These are phyloP conservation scores for Alectura lathami DNA, from an alignment of 2,113 vertebrate species.

Conservation along the genomic window DNA sequence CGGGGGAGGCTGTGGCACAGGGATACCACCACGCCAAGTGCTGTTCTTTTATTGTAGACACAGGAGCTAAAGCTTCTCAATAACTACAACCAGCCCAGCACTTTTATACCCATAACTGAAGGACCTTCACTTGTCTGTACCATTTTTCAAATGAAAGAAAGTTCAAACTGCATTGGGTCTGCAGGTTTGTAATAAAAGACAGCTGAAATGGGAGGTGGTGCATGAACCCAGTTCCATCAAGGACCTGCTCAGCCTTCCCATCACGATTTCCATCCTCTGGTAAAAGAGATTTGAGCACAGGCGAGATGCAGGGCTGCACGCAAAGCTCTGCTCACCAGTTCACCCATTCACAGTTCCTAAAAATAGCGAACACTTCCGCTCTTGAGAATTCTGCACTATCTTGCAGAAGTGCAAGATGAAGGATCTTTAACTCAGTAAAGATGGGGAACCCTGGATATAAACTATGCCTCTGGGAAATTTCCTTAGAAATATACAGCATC, in stretches of 20 bases:
- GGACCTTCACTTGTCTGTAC: background rate
- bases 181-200: background rate
- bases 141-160: background rate
- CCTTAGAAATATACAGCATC: background rate
- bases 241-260: background rate
- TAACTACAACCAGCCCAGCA: background rate
- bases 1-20: background rate
- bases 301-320: background rate
- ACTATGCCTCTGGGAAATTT: background rate
- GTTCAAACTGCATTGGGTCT: background rate
- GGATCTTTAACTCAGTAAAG: background rate
- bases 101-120: background rate
- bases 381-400: background rate
- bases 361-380: background rate
- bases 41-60: background rate
- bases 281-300: background rate
- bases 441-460: background rate
- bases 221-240: background rate
- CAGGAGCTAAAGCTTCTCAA: background rate
- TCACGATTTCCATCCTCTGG: background rate
- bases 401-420: background rate
- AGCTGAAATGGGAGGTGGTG: background rate
- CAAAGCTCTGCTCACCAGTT: background rate
- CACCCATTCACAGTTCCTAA: background rate
- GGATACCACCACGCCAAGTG: accelerated